Evolutionary conservation across 2,113 vertebrate genomes (phyloP).

Genomic region (Chloropsis hardwickii): DNA sequence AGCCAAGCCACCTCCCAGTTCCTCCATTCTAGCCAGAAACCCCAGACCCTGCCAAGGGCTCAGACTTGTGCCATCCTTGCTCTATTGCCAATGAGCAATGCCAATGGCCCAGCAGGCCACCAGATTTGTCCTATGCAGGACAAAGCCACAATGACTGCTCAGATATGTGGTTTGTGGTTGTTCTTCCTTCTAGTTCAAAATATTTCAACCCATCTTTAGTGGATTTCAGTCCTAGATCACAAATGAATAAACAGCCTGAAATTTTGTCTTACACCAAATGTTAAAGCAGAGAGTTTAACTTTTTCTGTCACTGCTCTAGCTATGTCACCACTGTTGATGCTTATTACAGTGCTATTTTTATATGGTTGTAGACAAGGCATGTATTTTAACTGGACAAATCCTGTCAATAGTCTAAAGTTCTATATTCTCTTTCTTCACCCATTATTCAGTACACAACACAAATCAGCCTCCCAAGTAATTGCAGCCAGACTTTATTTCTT

Average conservation of each 20-base stretch:
- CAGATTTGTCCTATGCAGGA: neutral
- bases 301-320: neutral
- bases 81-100: neutral
- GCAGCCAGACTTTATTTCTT: neutral
- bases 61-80: neutral
- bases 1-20: neutral
- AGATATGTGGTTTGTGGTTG: neutral
- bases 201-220: neutral
- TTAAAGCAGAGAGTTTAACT: neutral
- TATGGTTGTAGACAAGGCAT: neutral
- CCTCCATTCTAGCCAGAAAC: neutral
- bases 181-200: neutral
- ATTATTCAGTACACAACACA: neutral
- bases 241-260: neutral
- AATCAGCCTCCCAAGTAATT: slow-evolving; percentile 4
- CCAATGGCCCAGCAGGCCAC: neutral
- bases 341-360: neutral
- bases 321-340: neutral
- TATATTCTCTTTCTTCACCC: neutral
- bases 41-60: neutral
- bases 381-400: neutral
- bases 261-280: neutral
- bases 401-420: neutral
- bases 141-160: neutral
- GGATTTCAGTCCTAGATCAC: neutral